These are phyloP conservation scores for Cyrtodaria siliqua DNA, from an alignment of 2,888 invertebrate species.

Conservation along the genomic window DNA sequence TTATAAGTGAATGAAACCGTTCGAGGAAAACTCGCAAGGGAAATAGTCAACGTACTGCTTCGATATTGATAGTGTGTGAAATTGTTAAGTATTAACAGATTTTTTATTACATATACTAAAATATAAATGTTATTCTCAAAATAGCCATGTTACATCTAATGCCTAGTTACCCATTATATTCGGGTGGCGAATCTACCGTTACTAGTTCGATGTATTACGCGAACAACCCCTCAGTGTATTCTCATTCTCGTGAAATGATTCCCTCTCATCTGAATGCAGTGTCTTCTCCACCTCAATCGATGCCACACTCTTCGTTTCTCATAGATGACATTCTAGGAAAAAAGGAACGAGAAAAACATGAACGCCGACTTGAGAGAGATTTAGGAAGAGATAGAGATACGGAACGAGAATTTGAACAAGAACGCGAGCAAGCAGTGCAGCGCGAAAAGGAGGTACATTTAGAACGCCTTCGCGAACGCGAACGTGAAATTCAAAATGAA, in stretches of 20 bases:
- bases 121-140: no score
- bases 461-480: slow-evolving; percentile 24
- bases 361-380: slow-evolving; percentile 20
- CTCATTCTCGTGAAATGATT: slow-evolving; percentile 27
- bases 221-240: slow-evolving; percentile 30
- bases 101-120: no score
- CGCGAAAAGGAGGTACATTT: slow-evolving; percentile 11
- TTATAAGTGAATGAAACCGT: no score
- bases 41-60: no score
- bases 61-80: no score
- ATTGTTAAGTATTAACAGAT: no score
- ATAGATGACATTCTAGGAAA: slow-evolving; percentile 73
- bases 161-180: slow-evolving; percentile 32
- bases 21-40: no score
- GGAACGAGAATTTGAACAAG: slow-evolving; percentile 16
- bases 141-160: slow-evolving; percentile 39
- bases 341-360: slow-evolving; percentile 33
- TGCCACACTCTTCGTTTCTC: slow-evolving; percentile 69
- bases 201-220: slow-evolving; percentile 38
- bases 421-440: slow-evolving; percentile 1
- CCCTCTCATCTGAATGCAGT: neutral
- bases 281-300: slow-evolving; percentile 6
- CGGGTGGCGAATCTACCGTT: slow-evolving; percentile 12
- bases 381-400: slow-evolving; percentile 7
- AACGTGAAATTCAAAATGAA: slow-evolving; percentile 23